phyloP scores from a whole-genome alignment of 2,797 vertebrate species.

The Vespertilio murinus region DNA sequence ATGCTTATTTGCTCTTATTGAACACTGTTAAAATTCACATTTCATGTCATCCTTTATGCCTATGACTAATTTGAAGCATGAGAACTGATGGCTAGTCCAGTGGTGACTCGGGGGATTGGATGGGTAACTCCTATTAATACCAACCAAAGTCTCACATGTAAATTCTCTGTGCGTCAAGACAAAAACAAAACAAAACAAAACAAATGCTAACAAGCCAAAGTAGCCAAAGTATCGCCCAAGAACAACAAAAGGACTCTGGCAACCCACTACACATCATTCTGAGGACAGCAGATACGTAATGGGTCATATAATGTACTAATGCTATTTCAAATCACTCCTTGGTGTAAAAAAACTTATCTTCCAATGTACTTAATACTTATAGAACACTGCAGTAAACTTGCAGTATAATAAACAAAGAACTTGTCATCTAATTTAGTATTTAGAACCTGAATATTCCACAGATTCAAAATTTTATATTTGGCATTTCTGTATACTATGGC shows the following conservation, averaged over 20 bases:
- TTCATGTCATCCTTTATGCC: neutral
- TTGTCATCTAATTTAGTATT: slow-evolving; percentile 48
- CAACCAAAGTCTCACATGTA: slow-evolving; percentile 72
- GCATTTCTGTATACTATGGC: neutral
- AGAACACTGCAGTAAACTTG: slow-evolving; percentile 56
- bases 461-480: slow-evolving; percentile 45
- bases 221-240: slow-evolving; percentile 58
- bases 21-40: slow-evolving; percentile 11
- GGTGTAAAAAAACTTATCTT: neutral
- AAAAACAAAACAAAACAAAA: too few species aligned
- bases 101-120: slow-evolving; percentile 54
- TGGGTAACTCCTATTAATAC: slow-evolving; percentile 55
- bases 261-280: neutral
- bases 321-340: slow-evolving; percentile 43
- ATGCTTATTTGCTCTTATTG: neutral
- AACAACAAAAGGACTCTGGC: slow-evolving; percentile 34
- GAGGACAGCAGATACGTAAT: neutral
- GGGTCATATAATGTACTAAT: neutral
- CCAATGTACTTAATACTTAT: slow-evolving; percentile 49
- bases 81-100: slow-evolving; percentile 35
- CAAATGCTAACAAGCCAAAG: slow-evolving; percentile 68
- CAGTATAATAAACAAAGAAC: slow-evolving; percentile 24
- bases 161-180: slow-evolving; percentile 63
- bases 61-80: slow-evolving; percentile 34
- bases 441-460: slow-evolving; percentile 50